Evolutionary conservation across 1,140 invertebrate species (phyloP).

Genomic region (Trissolcus basalis): DNA sequence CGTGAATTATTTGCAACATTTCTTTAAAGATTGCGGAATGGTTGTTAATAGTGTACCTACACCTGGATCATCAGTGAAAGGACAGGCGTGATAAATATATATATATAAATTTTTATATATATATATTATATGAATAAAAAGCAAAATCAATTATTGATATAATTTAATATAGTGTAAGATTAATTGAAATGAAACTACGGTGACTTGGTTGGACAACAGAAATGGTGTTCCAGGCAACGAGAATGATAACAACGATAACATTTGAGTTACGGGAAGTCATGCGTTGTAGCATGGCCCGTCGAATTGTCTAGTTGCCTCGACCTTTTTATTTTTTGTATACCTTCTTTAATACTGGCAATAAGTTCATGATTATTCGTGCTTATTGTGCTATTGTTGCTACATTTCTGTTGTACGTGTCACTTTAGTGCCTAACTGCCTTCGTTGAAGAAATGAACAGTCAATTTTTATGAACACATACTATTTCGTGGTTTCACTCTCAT

Average conservation of each 20-base stretch:
- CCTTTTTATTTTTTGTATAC: conserved; percentile 21
- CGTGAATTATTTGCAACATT: conserved; percentile 23
- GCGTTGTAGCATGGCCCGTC: conserved; percentile 69
- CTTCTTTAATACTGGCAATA: conserved; percentile 25
- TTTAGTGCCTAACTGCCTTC: conserved; percentile 49
- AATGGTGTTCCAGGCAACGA: conserved; percentile 53
- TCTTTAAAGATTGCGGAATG: conserved; percentile 61
- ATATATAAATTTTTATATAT: conserved; percentile 66
- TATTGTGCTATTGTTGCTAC: conserved; percentile 34
- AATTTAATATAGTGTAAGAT: conserved; percentile 71
- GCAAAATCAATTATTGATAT: conserved; percentile 71
- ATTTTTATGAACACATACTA: neutral
- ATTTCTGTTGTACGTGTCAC: conserved; percentile 56
- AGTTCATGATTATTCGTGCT: conserved; percentile 35
- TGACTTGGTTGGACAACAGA: conserved; percentile 62
- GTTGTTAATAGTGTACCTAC: conserved; percentile 75
- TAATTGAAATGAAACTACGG: conserved; percentile 67
- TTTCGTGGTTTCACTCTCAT: conserved; percentile 17
- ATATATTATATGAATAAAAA: conserved; percentile 64
- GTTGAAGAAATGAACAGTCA: conserved; percentile 26
- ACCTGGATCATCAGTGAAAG: conserved; percentile 68
- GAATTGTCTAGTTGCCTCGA: conserved; percentile 40
- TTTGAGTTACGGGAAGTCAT: conserved; percentile 59
- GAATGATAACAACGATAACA: conserved; percentile 49
- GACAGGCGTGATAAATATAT: conserved; percentile 71